phyloP scores from a whole-genome alignment of 2,113 vertebrate genomes.

The Chaenogobius annularis region DNA sequence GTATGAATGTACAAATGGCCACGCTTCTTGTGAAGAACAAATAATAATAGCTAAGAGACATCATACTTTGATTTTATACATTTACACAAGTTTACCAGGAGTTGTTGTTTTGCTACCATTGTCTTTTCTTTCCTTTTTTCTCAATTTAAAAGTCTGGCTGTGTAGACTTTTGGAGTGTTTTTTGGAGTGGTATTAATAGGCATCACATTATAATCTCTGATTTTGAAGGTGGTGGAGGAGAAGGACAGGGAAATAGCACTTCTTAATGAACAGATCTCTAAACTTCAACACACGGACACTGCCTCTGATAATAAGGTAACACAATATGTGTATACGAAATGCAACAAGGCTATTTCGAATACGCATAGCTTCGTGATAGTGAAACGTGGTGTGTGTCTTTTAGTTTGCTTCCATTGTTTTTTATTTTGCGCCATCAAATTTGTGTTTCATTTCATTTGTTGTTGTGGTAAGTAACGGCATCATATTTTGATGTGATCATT shows the following conservation, averaged over 20 bases:
- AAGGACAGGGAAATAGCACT: slow-evolving; percentile 87
- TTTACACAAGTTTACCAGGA: neutral
- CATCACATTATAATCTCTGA: slow-evolving; percentile 81
- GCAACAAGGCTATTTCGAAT: slow-evolving; percentile 49
- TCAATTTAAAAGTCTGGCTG: slow-evolving; percentile 13
- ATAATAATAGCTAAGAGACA: neutral
- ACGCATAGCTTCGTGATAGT: slow-evolving; percentile 56
- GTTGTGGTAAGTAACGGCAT: slow-evolving; percentile 49
- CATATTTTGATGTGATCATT: slow-evolving; percentile 52
- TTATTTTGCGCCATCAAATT: slow-evolving; percentile 35
- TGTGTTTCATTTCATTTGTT: slow-evolving; percentile 36
- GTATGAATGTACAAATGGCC: neutral
- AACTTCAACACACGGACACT: slow-evolving; percentile 83
- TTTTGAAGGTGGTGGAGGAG: slow-evolving; percentile 86
- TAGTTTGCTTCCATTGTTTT: slow-evolving; percentile 39
- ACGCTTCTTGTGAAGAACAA: neutral
- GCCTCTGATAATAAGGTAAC: slow-evolving; percentile 88
- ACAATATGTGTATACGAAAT: slow-evolving; percentile 52
- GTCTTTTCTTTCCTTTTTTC: slow-evolving; percentile 6
- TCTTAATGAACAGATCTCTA: slow-evolving; percentile 88
- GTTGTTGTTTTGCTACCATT: slow-evolving; percentile 1
- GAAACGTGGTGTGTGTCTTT: slow-evolving; percentile 57
- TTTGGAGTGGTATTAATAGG: slow-evolving; percentile 65
- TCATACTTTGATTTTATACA: neutral
- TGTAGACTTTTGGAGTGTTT: slow-evolving; percentile 18